A percentile compares a stretch with the other conserved stretches of the same genome.
Conservation (phyloP, 2,797 vertebrate genomes). For the Molossus molossus region DNA sequence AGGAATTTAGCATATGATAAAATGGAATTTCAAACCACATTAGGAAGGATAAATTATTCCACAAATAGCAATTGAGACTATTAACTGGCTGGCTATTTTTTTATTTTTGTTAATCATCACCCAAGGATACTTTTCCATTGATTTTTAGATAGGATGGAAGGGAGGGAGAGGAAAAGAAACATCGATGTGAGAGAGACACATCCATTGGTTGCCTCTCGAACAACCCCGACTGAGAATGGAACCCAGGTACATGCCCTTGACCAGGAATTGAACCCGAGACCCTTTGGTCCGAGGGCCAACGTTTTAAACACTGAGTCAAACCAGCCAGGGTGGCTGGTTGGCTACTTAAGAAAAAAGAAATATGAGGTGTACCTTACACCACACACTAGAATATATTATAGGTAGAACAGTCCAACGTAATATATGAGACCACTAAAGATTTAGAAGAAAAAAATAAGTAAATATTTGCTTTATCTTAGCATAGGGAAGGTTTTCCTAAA, state of each 20-base stretch:
- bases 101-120: too few relatives aligned
- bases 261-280: too few relatives aligned
- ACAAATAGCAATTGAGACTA: background rate
- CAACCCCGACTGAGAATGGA: too few relatives aligned
- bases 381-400: constrained; percentile 30
- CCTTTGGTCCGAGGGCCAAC: too few relatives aligned
- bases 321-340: too few relatives aligned
- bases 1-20: constrained; percentile 47
- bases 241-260: too few relatives aligned
- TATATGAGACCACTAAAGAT: constrained; percentile 16
- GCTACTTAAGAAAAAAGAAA: constrained; percentile 11
- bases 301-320: too few relatives aligned
- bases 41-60: background rate
- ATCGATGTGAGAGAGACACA: too few relatives aligned
- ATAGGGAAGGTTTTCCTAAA: constrained; percentile 18
- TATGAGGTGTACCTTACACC: background rate
- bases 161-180: too few relatives aligned
- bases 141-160: too few relatives aligned
- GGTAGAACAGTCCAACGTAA: constrained; percentile 8
- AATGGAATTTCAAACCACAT: background rate
- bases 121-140: too few relatives aligned
- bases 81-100: background rate
- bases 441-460: constrained; percentile 35
- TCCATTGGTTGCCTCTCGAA: too few relatives aligned
- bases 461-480: background rate